phyloP scores from a whole-genome alignment of 2,113 vertebrate species.

The Girardinichthys multiradiatus region DNA sequence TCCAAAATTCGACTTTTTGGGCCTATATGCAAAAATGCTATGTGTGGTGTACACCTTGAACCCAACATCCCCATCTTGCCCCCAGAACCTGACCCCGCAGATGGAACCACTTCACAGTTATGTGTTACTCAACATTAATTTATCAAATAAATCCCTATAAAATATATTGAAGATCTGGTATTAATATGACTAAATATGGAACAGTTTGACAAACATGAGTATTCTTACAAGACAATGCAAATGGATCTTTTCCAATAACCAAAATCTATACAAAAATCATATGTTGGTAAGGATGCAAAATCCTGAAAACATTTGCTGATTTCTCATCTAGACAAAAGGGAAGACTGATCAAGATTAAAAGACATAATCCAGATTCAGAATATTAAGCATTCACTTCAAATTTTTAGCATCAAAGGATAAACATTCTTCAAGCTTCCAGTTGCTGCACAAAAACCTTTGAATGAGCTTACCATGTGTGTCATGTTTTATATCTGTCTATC shows the following conservation, averaged over 20 bases:
- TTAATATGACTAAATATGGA: too few species aligned
- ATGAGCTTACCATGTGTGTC: conserved; percentile 41
- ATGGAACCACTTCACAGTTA: too few species aligned
- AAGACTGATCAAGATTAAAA: conserved; percentile 4
- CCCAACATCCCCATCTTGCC: too few species aligned
- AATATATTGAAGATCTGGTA: not conserved
- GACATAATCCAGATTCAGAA: not conserved
- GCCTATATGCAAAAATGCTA: too few species aligned
- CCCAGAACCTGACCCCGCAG: too few species aligned
- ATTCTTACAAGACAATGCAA: too few species aligned
- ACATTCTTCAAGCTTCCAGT: conserved; percentile 19
- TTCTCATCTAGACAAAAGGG: conserved; percentile 4
- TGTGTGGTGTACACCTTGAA: too few species aligned
- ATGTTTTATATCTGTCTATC: conserved; percentile 69
- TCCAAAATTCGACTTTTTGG: too few species aligned
- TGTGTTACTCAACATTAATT: too few species aligned
- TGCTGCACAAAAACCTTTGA: conserved; percentile 15
- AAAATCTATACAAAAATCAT: not conserved
- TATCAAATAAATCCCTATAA: not conserved
- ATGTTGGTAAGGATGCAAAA: not conserved
- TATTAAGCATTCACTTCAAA: not conserved
- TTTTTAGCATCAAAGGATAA: conserved; percentile 12
- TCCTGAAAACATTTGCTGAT: not conserved
- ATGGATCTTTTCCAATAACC: not conserved
- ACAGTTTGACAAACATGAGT: too few species aligned